phyloP scores from a whole-genome alignment of 2,113 vertebrate genomes.

The Theristicus caerulescens region DNA sequence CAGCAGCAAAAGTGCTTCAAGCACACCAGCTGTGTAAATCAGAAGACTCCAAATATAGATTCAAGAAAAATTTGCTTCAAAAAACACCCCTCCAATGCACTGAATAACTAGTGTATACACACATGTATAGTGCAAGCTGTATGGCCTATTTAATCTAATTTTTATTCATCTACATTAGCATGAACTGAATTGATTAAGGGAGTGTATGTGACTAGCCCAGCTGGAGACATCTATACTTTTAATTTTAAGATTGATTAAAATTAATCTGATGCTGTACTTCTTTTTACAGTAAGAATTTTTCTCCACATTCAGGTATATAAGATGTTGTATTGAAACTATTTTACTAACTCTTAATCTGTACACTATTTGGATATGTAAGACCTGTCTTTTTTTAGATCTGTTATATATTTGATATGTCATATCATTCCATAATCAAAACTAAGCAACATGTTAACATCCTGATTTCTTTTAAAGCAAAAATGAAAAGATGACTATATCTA shows the following conservation, averaged over 20 bases:
- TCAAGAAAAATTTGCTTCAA: not conserved
- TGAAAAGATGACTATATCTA: not conserved
- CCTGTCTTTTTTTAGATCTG: not conserved
- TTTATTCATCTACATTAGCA: not conserved
- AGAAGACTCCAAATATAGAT: not conserved
- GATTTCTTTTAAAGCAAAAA: not conserved
- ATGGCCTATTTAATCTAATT: not conserved
- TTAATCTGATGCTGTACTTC: not conserved
- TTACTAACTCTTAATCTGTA: not conserved
- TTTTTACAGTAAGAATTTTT: conserved; percentile 13
- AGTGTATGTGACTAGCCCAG: not conserved
- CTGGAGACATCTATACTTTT: not conserved
- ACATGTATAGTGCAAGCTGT: not conserved
- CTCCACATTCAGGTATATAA: not conserved
- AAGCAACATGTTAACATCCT: not conserved
- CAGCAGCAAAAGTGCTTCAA: not conserved
- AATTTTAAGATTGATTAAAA: not conserved
- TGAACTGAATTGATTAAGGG: not conserved
- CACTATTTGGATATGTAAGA: not conserved
- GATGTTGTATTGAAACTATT: not conserved
- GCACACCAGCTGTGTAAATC: not conserved
- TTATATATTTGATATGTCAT: not conserved
- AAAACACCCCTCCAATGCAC: not conserved
- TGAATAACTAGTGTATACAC: not conserved
- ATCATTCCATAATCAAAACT: not conserved